phyloP scores from a whole-genome alignment of 1,140 invertebrate species.

The Trinorchestia longiramus region DNA sequence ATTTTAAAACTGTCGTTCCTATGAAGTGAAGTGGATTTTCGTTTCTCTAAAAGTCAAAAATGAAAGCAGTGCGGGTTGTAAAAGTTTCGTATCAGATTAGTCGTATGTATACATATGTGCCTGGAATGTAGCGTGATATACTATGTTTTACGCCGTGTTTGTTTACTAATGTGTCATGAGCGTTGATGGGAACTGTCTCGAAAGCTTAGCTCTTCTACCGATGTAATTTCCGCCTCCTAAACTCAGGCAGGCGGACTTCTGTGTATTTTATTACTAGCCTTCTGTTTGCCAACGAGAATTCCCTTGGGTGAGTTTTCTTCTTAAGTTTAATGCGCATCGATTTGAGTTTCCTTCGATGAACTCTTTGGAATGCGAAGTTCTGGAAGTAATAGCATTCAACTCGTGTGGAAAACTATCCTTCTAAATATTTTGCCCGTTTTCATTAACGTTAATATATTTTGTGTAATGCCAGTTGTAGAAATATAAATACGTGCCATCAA shows the following conservation, averaged over 20 bases:
- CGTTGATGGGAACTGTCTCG: neutral
- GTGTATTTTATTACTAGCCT: neutral
- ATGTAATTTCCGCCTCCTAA: neutral
- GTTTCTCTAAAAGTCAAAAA: neutral
- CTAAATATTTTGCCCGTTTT: neutral
- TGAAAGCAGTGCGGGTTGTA: neutral
- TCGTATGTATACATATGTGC: neutral
- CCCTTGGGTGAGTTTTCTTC: neutral
- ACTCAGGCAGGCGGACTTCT: neutral
- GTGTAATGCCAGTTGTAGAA: neutral
- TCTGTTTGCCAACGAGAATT: conserved; percentile 7
- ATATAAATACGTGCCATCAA: neutral
- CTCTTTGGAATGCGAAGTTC: neutral
- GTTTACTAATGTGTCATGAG: neutral
- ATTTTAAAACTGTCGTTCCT: too few species aligned
- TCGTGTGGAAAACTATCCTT: neutral
- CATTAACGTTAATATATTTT: neutral
- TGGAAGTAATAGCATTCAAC: neutral
- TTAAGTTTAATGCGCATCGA: neutral
- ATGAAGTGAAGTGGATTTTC: too few species aligned
- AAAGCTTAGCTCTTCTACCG: neutral
- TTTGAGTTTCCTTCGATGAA: neutral
- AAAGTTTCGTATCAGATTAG: too few species aligned
- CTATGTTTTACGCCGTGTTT: too few species aligned
- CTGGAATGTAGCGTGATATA: neutral